Evolutionary conservation across 2,113 vertebrate genomes (phyloP), one percentile per base, ranked within the genome.

Genomic region (Coregonus clupeaformis): DNA sequence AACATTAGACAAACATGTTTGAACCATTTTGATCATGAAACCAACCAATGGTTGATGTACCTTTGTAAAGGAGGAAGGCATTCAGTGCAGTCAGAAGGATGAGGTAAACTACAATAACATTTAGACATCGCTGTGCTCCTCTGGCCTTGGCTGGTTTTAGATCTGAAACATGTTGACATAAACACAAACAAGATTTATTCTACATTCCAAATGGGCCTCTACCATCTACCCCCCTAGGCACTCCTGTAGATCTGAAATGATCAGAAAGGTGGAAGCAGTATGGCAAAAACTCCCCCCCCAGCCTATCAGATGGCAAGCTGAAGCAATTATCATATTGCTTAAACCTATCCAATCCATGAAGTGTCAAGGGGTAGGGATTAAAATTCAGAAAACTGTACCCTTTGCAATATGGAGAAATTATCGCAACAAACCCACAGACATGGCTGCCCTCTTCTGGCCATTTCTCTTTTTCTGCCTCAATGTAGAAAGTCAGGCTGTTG

Each of bases 51-150:
- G n/a, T 29, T 36, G 14, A 0, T 18, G 2, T 76, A 91, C 91
- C 90, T 91, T 89, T 85, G 75, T 89, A 88, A 18, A 89, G 30
- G 4, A 92, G 83, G 22, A 88, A 86, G 22, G 27, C 76, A 36
- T 80, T 88, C 0, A 90, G 71, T 5, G n/a, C 71, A 0, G 76
- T 89, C 83, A 89, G 87, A 14, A 92, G 27, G 49, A 89, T 27
- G 32, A 91, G 74, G 65, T 80, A 89, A 11, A 83, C 25, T 0
- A 84, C n/a, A 5, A 86, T 29, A 11, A 82, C 11, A 11, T 57
- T 14, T 0, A 88, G 47, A 47, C 83, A 83, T 73, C 81, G 78
- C 16, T 47, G 72, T 52, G 25, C 60, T 4, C 75, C 52, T 36
- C 60, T 82, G 74, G 73, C 69, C 57, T 6, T 80, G 0, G 52